phyloP scores from a whole-genome alignment of 2,113 vertebrate species.

The Mastomys coucha region DNA sequence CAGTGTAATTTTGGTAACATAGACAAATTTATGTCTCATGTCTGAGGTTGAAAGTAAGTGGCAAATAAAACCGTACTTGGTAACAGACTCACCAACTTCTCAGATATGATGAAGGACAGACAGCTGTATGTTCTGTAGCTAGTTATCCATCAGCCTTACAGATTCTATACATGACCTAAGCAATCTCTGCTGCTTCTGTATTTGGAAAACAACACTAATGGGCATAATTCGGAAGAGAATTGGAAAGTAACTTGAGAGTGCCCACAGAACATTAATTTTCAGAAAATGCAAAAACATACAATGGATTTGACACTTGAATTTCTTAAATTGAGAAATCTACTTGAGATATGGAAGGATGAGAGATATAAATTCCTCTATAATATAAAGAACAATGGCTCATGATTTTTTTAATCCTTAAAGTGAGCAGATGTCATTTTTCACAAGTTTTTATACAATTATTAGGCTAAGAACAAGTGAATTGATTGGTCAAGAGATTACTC shows the following conservation, averaged over 20 bases:
- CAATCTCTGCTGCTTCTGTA: not conserved
- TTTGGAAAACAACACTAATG: slow-evolving; percentile 55
- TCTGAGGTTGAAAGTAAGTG: not conserved
- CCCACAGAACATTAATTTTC: slow-evolving; percentile 29
- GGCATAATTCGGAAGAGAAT: slow-evolving; percentile 42
- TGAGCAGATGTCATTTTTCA: slow-evolving; percentile 50
- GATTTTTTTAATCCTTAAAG: slow-evolving; percentile 68
- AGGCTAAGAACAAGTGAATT: slow-evolving; percentile 51
- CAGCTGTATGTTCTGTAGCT: not conserved
- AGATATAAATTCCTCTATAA: slow-evolving; percentile 54
- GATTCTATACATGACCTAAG: not conserved
- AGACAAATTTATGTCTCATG: not conserved
- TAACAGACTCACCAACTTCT: not conserved
- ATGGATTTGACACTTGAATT: slow-evolving; percentile 50
- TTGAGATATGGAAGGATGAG: slow-evolving; percentile 56
- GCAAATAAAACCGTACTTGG: slow-evolving; percentile 31
- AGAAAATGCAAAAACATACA: slow-evolving; percentile 54
- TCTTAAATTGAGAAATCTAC: slow-evolving; percentile 54
- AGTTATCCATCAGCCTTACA: not conserved
- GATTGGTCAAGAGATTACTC: slow-evolving; percentile 59
- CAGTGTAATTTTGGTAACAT: not conserved
- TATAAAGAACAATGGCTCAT: slow-evolving; percentile 56
- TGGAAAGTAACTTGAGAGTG: slow-evolving; percentile 51
- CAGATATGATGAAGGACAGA: not conserved
- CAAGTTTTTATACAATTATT: slow-evolving; percentile 60